phyloP scores from a whole-genome alignment of 1,140 invertebrate species.

The Holcopasites calliopsidis region DNA sequence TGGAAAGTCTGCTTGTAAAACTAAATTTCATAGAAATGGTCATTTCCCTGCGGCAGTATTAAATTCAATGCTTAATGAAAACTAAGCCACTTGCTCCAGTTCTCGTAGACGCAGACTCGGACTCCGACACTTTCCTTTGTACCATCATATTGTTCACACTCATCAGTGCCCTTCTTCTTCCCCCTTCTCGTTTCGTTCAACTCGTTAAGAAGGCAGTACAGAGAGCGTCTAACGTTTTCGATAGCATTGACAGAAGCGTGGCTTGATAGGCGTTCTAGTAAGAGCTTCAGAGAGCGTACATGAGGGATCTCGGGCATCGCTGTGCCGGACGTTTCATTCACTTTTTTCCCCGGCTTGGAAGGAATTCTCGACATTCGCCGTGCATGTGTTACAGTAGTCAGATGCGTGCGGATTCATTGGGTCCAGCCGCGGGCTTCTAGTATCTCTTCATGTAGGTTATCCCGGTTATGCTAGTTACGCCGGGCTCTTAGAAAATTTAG shows the following conservation, averaged over 20 bases:
- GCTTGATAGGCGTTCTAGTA: constrained; percentile 22
- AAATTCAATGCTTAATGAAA: too few species aligned
- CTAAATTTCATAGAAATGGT: too few species aligned
- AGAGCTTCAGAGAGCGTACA: too few species aligned
- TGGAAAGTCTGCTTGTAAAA: too few species aligned
- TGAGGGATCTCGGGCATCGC: not conserved
- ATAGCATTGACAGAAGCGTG: not conserved
- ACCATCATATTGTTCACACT: too few species aligned
- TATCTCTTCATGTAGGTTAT: constrained; percentile 56
- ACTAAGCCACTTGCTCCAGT: too few species aligned
- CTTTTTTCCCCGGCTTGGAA: constrained; percentile 25
- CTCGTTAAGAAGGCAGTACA: not conserved
- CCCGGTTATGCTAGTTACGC: constrained; percentile 50
- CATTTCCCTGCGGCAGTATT: too few species aligned
- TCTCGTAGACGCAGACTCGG: too few species aligned
- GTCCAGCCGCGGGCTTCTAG: not conserved
- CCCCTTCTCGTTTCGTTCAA: not conserved
- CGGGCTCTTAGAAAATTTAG: constrained; percentile 65
- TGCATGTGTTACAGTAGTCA: constrained; percentile 32
- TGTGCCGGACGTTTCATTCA: constrained; percentile 44
- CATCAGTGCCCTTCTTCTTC: too few species aligned
- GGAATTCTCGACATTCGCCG: constrained; percentile 41
- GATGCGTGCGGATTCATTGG: constrained; percentile 24
- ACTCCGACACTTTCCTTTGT: not conserved
- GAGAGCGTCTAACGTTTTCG: not conserved